Conservation (phyloP, 2,797 vertebrate genomes). For the Nothura maculosa region DNA sequence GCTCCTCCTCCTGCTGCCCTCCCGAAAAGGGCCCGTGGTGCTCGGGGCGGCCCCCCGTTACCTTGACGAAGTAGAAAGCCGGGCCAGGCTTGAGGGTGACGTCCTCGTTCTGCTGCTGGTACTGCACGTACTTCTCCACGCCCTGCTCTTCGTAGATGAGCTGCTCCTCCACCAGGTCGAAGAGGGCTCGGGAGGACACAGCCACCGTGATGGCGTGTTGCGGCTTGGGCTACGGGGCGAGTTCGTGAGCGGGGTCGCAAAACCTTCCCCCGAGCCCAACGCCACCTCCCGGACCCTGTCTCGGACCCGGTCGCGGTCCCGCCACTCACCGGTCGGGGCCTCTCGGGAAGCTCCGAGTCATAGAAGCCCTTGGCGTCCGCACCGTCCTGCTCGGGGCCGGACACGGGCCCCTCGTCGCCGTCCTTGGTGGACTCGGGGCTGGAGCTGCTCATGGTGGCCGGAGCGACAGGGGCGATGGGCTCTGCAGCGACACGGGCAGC, state of each 20-base stretch:
- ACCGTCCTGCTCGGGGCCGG: conserved; percentile 64
- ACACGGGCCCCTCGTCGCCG: not conserved
- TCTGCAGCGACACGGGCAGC: not conserved
- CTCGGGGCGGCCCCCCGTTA: conserved; percentile 43
- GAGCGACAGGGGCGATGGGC: not conserved
- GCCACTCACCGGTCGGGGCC: conserved; percentile 67
- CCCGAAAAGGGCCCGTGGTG: not conserved
- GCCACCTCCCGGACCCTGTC: not conserved
- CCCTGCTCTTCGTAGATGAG: conserved; percentile 89
- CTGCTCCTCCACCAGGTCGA: conserved; percentile 90
- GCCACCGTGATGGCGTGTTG: conserved; percentile 91
- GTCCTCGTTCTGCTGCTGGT: conserved; percentile 88
- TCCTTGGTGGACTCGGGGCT: not conserved
- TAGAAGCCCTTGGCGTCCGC: conserved; percentile 69
- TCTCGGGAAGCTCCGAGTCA: conserved; percentile 65
- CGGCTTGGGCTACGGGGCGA: conserved; percentile 88
- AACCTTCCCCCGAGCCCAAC: not conserved
- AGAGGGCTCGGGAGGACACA: conserved; percentile 92
- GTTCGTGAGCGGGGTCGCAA: not conserved
- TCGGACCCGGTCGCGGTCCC: too few species aligned
- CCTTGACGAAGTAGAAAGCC: conserved; percentile 95
- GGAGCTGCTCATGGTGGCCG: conserved; percentile 45
- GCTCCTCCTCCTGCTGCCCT: too few species aligned
- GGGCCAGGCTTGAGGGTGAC: conserved; percentile 88
- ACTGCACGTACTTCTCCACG: conserved; percentile 90